Conservation (phyloP, 2,797 vertebrate species). For the Etheostoma nigrum region DNA sequence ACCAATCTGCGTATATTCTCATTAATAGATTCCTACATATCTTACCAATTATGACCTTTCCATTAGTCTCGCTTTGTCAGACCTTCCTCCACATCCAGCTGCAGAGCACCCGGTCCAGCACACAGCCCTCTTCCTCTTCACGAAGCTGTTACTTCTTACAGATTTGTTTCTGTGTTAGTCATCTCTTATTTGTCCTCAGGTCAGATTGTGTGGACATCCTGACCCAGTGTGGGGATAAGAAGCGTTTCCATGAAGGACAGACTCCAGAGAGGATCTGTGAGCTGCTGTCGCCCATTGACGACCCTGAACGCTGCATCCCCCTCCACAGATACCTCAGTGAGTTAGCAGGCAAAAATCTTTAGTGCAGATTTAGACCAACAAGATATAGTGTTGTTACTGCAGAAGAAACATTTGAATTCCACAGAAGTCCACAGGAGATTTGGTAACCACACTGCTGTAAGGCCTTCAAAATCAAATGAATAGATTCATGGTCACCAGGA, state of each 20-base stretch:
- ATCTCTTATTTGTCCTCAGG: conserved; percentile 78
- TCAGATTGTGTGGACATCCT: conserved; percentile 98
- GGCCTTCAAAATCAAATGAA: not conserved
- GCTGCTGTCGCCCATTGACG: conserved; percentile 92
- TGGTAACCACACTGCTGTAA: not conserved
- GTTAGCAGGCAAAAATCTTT: conserved; percentile 54
- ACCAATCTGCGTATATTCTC: no score
- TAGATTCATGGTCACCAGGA: conserved; percentile 7
- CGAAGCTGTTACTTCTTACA: no score
- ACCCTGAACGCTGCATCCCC: conserved; percentile 94
- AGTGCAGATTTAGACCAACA: not conserved
- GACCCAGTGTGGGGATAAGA: conserved; percentile 95
- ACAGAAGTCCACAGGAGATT: not conserved
- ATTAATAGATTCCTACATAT: no score
- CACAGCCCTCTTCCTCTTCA: no score
- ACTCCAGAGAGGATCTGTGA: conserved; percentile 97
- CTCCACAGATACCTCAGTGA: conserved; percentile 95
- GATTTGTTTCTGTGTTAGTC: no score
- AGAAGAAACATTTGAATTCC: not conserved
- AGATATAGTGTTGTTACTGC: not conserved
- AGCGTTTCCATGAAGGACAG: conserved; percentile 92
- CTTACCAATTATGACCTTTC: no score
- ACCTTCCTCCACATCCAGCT: no score
- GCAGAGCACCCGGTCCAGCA: no score
- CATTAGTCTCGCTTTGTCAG: no score